These are phyloP conservation scores for Myzus persicae DNA, from an alignment of 1,140 invertebrate genomes.

Conservation along the genomic window DNA sequence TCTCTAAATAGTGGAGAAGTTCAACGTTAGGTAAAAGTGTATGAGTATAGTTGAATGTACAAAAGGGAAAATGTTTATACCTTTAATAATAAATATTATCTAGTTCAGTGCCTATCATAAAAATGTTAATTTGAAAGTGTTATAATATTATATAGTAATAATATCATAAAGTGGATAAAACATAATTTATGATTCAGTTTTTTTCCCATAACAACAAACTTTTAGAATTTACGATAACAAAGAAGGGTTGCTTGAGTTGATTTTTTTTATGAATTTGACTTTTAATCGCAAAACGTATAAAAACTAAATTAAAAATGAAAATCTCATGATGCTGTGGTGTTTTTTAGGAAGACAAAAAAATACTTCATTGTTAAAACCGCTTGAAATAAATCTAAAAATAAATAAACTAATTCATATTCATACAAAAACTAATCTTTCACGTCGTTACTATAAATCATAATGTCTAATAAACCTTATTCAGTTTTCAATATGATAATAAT, in stretches of 20 bases:
- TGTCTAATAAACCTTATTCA: too few relatives aligned
- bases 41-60: neutral
- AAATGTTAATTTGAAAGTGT: neutral
- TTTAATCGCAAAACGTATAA: slow-evolving; percentile 18
- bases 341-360: neutral
- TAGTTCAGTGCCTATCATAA: slow-evolving; percentile 16
- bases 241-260: neutral
- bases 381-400: neutral
- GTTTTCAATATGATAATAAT: neutral
- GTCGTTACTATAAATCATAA: neutral
- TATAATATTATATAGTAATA: slow-evolving; percentile 20
- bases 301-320: neutral
- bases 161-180: slow-evolving; percentile 18
- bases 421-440: neutral
- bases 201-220: neutral
- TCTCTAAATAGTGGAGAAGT: neutral
- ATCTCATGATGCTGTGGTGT: neutral
- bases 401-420: neutral
- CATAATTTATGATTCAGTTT: slow-evolving; percentile 10
- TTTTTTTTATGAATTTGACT: slow-evolving; percentile 1
- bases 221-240: slow-evolving; percentile 8
- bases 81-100: slow-evolving; percentile 9
- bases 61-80: neutral
- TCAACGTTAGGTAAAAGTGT: neutral
- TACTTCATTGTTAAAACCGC: neutral